Evolutionary conservation across 2,797 vertebrate genomes (phyloP), one percentile per base, ranked within the genome.

Genomic region (Micrastur ruficollis): DNA sequence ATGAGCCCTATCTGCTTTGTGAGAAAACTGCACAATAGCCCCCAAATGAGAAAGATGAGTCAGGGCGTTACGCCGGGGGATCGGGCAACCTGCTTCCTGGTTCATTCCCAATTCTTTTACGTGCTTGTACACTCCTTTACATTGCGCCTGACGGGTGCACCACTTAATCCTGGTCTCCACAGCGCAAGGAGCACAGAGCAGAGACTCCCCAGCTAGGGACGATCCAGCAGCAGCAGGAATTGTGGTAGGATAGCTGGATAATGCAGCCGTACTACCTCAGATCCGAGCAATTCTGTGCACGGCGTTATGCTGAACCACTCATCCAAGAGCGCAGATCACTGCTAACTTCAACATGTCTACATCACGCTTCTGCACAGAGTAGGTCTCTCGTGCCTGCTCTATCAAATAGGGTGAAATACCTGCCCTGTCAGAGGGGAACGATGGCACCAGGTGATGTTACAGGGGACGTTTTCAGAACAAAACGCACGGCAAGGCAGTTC

Each of bases 191-290:
- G 66, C 42, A 4, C 1, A 0, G 55, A 32, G 81, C 73, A 72
- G 76, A 58, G 71, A 8, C 0, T 3, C 12, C 11, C 3, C 73
- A 42, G 47, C 59, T 19, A 16, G 18, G n/a, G 59, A 42, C 0
- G 1, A 8, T 14, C 12, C 82, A 25, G 82, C 66, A 40, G 81
- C 83, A 5, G 0, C 20, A 16, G 36, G 46, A 47, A 5, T 1
- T 5, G 49, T 5, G 66, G 61, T 5, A 3, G 23, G 0, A 46
- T 0, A 15, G 58, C 26, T 3, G 15, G 63, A 7, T 15, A 25
- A 49, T 0, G 1, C 50, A 40, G 42, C 71, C 11, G 1, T 1
- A 0, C 42, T 1, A 18, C 90, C 66, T 18, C 23, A 0, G 0
- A 22, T 7, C 53, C 58, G 0, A 1, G 44, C 1, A 2, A 7